Percentiles rank a stretch among this genome's conserved stretches.
phyloP scores from a whole-genome alignment of 2,888 invertebrate genomes.

The Caenorhabditis sp. region DNA sequence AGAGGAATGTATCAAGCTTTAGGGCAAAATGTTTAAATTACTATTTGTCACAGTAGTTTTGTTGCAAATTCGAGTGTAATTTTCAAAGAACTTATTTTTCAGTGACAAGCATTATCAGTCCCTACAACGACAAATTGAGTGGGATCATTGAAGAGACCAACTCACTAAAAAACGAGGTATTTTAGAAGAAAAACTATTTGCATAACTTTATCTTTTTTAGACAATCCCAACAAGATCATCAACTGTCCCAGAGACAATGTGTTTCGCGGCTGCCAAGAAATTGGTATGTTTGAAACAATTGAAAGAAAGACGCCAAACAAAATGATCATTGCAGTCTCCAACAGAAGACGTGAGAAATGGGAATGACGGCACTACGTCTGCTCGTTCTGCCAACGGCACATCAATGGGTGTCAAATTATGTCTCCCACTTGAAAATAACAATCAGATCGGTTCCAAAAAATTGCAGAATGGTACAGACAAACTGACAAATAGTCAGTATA shows the following conservation, averaged over 20 bases:
- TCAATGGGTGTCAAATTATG: slow-evolving; percentile 55
- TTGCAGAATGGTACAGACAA: slow-evolving; percentile 62
- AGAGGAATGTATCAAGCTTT: slow-evolving; percentile 45
- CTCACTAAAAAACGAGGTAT: slow-evolving; percentile 54
- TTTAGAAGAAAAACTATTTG: not conserved
- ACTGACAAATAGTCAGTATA: no score
- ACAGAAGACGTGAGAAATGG: slow-evolving; percentile 61
- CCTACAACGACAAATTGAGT: slow-evolving; percentile 70
- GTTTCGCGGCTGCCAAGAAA: slow-evolving; percentile 43
- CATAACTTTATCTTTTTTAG: slow-evolving; percentile 40
- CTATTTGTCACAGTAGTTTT: slow-evolving; percentile 46
- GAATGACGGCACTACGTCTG: slow-evolving; percentile 41
- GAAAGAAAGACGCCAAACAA: not conserved
- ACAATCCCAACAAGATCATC: slow-evolving; percentile 74
- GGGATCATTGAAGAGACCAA: slow-evolving; percentile 72
- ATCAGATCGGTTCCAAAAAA: slow-evolving; percentile 55
- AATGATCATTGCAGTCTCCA: slow-evolving; percentile 45
- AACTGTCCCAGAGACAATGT: slow-evolving; percentile 79
- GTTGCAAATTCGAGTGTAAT: not conserved
- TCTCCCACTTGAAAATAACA: slow-evolving; percentile 62
- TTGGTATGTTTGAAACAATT: slow-evolving; percentile 13
- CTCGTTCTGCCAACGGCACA: slow-evolving; percentile 39
- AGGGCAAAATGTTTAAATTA: slow-evolving; percentile 29
- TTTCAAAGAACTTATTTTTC: slow-evolving; percentile 40
- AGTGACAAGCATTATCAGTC: slow-evolving; percentile 74